Evolutionary conservation across 2,888 invertebrate species (phyloP).

Genomic region (Melanostoma mellinum): DNA sequence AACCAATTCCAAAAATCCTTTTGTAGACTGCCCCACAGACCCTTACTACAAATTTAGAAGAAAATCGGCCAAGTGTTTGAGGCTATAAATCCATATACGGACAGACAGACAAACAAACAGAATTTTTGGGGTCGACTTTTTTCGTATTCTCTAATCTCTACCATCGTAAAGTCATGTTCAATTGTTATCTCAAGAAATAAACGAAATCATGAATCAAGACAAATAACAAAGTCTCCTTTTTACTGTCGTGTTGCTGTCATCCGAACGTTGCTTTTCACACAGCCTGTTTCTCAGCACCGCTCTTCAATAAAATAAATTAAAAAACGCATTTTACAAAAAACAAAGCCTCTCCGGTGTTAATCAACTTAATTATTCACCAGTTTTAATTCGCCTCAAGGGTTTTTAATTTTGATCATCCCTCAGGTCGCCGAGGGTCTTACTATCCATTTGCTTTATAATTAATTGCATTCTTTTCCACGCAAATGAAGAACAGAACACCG

Average conservation of each 20-base stretch:
- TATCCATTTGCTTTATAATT: slow-evolving; percentile 21
- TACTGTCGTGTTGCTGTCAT: background rate
- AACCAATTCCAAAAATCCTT: too few relatives aligned
- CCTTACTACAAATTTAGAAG: too few relatives aligned
- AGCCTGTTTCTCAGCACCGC: slow-evolving; percentile 1
- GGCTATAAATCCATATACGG: too few relatives aligned
- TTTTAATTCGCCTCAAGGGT: slow-evolving; percentile 15
- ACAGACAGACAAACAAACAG: too few relatives aligned
- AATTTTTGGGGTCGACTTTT: too few relatives aligned
- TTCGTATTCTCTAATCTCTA: too few relatives aligned
- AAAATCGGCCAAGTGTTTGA: too few relatives aligned
- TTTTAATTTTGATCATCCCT: slow-evolving; percentile 25
- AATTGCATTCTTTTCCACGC: slow-evolving; percentile 8
- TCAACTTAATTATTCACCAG: slow-evolving; percentile 2
- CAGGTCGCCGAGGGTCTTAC: slow-evolving; percentile 17
- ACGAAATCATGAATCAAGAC: too few relatives aligned
- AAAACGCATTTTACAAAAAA: background rate
- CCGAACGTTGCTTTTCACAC: background rate
- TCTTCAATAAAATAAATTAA: slow-evolving; percentile 28
- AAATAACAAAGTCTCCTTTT: too few relatives aligned
- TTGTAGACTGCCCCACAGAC: too few relatives aligned
- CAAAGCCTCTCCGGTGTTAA: background rate
- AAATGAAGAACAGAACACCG: slow-evolving; percentile 23
- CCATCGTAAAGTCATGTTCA: too few relatives aligned
- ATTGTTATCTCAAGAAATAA: too few relatives aligned